These are phyloP conservation scores for Agapostemon virescens DNA, from an alignment of 2,888 invertebrate genomes.

Conservation along the genomic window DNA sequence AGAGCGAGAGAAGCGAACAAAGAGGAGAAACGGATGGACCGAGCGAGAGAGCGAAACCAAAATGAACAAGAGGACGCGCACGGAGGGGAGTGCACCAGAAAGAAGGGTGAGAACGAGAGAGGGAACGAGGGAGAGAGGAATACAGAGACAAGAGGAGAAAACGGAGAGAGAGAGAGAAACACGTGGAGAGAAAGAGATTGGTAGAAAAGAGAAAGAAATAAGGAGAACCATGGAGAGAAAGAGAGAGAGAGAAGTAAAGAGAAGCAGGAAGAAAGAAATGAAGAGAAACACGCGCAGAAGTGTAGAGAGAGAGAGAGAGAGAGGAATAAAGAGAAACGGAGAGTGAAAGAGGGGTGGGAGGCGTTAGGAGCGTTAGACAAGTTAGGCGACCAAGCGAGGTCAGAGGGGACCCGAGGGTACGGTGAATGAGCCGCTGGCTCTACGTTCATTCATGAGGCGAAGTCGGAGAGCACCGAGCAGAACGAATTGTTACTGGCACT, in stretches of 20 bases:
- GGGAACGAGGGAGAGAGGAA: conserved; percentile 29
- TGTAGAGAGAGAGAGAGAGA: conserved; percentile 32
- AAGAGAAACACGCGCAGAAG: too few relatives aligned
- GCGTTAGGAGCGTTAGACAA: conserved; percentile 49
- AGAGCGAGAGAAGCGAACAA: conserved; percentile 3
- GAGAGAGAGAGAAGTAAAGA: conserved; percentile 32
- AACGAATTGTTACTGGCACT: conserved; percentile 62
- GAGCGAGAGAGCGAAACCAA: conserved; percentile 45
- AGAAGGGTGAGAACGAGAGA: conserved; percentile 26
- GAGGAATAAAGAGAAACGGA: not conserved
- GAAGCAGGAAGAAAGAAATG: conserved; percentile 9
- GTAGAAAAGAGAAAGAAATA: conserved; percentile 11
- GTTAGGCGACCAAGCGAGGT: conserved; percentile 40
- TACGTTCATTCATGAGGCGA: conserved; percentile 75
- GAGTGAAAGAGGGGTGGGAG: not conserved
- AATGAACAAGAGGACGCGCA: conserved; percentile 9
- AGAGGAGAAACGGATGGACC: conserved; percentile 20
- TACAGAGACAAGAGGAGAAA: too few relatives aligned
- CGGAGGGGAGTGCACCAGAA: conserved; percentile 11
- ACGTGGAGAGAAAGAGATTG: conserved; percentile 35
- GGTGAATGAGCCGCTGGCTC: conserved; percentile 63
- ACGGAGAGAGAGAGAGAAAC: not conserved
- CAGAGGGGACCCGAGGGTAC: conserved; percentile 21
- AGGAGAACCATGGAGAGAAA: not conserved
- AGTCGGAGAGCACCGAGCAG: conserved; percentile 60